A percentile compares a stretch with the other conserved stretches of the same genome.
Conservation (phyloP, 2,797 vertebrate genomes). For the Oophaga sylvatica region DNA sequence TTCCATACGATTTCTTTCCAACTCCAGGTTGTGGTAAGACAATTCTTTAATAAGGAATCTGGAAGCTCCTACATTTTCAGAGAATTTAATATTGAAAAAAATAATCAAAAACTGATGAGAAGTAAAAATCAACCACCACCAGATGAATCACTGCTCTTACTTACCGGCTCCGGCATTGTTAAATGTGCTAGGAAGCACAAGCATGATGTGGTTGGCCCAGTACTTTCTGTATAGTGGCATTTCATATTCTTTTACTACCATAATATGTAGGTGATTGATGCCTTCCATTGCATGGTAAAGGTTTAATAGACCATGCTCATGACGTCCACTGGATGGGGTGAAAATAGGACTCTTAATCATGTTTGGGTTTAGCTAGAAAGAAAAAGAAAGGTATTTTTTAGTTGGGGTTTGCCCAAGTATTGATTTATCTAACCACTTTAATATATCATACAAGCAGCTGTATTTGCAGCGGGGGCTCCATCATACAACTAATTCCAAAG, state of each 20-base stretch:
- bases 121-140: not conserved
- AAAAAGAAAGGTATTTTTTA: not conserved
- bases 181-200: conserved; percentile 93
- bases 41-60: conserved; percentile 98
- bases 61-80: conserved; percentile 82
- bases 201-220: conserved; percentile 98
- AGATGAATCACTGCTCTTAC: conserved; percentile 37
- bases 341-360: conserved; percentile 95
- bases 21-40: conserved; percentile 95
- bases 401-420: too few species aligned
- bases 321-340: conserved; percentile 93
- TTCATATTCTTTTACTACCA: conserved; percentile 96
- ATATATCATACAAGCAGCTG: not conserved
- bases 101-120: not conserved
- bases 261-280: conserved; percentile 87
- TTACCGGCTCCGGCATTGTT: conserved; percentile 94
- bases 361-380: conserved; percentile 78
- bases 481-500: not conserved
- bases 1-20: conserved; percentile 92
- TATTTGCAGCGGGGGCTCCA: not conserved
- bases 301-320: conserved; percentile 95
- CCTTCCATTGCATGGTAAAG: conserved; percentile 96
- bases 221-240: conserved; percentile 95
- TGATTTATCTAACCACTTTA: not conserved
- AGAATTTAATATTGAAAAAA: not conserved